Base-by-base conservation (phyloP, 2,113 vertebrate genomes). In the Ctenomys sociabilis region DNA sequence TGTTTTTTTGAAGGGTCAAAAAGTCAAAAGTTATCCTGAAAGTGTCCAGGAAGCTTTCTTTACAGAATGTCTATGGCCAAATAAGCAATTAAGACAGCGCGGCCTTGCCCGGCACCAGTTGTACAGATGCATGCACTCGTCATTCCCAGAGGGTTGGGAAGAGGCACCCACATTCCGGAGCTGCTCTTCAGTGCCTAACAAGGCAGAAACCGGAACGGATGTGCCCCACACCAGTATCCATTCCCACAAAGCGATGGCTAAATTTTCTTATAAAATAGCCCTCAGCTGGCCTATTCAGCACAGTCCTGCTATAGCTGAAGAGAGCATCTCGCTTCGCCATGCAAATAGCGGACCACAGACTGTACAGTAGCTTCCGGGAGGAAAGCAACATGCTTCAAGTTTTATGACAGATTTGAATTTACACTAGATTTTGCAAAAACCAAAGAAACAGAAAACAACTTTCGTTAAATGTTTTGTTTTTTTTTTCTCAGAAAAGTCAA, bases 151-250 rank as follows among this genome's bases (percentile, higher is more conserved):
- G 85, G 90, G 73, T 92, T 66, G n/a, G n/a, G 78, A 97, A 91
- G 22, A 49, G 85, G 94, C 96, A 40, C 54, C 83, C 78, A 70
- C 43, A n/a, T 95, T 96, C 43, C 73, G 80, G 78, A 88, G 80
- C 49, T 95, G 83, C 78, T 97, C 97, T 94, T 87, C 94, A 97
- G 88, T 77, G 86, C 97, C 97, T 97, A 98, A 98, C 92, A 97
- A 98, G 95, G 95, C 97, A 98, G 97, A 98, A 98, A 98, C 88
- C 94, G 94, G 93, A 98, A 98, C 37, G 92, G 96, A 98, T 98
- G 85, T 88, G 78, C 94, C 97, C 98, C 92, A 97, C 97, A 98
- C 77, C 88, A 93, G 93, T 95, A 97, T 85, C 95, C 97, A 96
- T 98, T 92, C 98, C 86, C 68, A 45, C 77, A 77, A 97, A 97